phyloP scores from a whole-genome alignment of 1,140 invertebrate species.

The Subanguina moxae region DNA sequence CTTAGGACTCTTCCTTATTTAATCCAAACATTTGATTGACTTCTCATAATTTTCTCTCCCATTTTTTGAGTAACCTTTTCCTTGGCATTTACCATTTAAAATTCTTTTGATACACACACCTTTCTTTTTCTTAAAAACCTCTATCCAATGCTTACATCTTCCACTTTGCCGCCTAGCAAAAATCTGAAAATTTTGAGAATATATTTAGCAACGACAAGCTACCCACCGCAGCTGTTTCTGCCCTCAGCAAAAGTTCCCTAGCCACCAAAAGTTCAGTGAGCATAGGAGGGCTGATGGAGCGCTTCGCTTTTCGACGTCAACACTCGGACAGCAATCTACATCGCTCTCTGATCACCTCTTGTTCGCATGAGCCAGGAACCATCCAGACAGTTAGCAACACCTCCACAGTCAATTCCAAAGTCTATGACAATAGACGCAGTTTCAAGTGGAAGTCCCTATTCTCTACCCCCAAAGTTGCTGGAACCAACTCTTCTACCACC shows the following conservation, averaged over 20 bases:
- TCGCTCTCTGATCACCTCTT: neutral
- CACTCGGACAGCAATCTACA: neutral
- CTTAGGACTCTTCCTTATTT: no score
- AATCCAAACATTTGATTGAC: no score
- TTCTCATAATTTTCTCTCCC: no score
- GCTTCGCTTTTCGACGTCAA: neutral
- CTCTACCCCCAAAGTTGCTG: neutral
- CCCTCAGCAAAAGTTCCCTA: neutral
- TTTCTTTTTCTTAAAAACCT: no score
- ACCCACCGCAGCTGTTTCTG: neutral
- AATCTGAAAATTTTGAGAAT: no score
- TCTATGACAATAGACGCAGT: neutral
- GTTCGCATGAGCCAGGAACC: neutral
- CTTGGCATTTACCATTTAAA: no score
- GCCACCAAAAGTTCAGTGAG: conserved; percentile 8
- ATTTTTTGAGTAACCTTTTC: no score
- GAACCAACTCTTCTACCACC: neutral
- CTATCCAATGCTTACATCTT: no score
- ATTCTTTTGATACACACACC: no score
- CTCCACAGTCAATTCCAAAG: neutral
- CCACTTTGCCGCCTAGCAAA: no score
- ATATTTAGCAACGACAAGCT: no score
- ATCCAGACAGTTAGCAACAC: conserved; percentile 1
- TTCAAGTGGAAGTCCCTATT: conserved; percentile 3
- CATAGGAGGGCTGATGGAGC: neutral